Evolutionary conservation across 1,140 invertebrate genomes (phyloP), one percentile per base, ranked within the genome.

Genomic region (Macrosteles quadrilineatus): DNA sequence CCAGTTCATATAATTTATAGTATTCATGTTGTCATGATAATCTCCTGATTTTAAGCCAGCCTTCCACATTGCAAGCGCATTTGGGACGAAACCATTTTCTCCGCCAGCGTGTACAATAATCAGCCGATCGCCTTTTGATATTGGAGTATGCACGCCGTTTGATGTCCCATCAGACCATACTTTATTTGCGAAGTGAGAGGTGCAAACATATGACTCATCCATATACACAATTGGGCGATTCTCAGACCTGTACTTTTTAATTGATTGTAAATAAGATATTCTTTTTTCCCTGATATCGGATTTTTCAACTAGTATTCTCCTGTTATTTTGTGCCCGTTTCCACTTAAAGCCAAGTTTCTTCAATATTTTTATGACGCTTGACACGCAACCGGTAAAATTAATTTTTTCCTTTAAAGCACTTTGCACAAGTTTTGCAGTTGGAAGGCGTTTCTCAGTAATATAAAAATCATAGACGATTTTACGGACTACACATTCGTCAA

Each of bases 1-100:
- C 50, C 70, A 70, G 43, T 63, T 40, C 27, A 57, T 57, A 25
- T 66, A 73, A 47, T 70, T 55, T n/a, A 69, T 55, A 4, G 36
- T 19, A 72, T 69, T 72, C 71, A 73, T 72, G 47, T n/a, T n/a
- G n/a, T n/a, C n/a, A n/a, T n/a, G n/a, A n/a, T n/a, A n/a, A n/a
- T n/a, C n/a, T n/a, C n/a, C n/a, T n/a, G n/a, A n/a, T n/a, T n/a
- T n/a, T n/a, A n/a, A n/a, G n/a, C n/a, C n/a, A n/a, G n/a, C n/a
- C n/a, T n/a, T n/a, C n/a, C n/a, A n/a, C n/a, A n/a, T n/a, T n/a
- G n/a, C n/a, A n/a, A n/a, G n/a, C n/a, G n/a, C n/a, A n/a, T n/a
- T n/a, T n/a, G n/a, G n/a, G n/a, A n/a, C n/a, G n/a, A n/a, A n/a
- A n/a, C n/a, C n/a, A n/a, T n/a, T n/a, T n/a, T n/a, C n/a, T n/a